Evolutionary conservation across 1,140 invertebrate species (phyloP).

Genomic region (Hylaeus volcanicus): DNA sequence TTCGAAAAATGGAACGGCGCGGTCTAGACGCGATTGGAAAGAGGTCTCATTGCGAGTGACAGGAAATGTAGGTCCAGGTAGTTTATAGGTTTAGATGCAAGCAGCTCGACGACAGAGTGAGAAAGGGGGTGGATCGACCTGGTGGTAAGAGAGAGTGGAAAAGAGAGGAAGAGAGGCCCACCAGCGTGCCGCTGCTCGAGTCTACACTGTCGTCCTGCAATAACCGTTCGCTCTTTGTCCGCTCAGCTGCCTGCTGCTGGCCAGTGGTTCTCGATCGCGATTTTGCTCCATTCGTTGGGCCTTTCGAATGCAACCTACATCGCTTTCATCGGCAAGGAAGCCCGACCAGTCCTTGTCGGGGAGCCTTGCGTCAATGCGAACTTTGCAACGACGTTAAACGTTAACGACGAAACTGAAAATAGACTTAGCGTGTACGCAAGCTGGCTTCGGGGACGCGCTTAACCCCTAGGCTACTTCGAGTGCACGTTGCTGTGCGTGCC

Average conservation of each 20-base stretch:
- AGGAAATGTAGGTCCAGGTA: constrained; percentile 55
- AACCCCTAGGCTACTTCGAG: no score
- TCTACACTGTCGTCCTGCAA: constrained; percentile 73
- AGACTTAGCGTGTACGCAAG: no score
- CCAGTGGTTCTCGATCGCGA: constrained; percentile 70
- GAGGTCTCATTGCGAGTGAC: constrained; percentile 47
- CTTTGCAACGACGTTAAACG: background rate
- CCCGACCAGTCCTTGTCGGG: background rate
- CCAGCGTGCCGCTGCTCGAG: constrained; percentile 61
- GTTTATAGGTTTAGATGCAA: constrained; percentile 58
- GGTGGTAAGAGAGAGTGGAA: constrained; percentile 1
- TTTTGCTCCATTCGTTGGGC: background rate
- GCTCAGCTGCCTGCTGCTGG: constrained; percentile 76
- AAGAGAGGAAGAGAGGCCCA: constrained; percentile 42
- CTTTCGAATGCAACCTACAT: constrained; percentile 27
- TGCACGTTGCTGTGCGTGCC: no score
- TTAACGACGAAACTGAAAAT: background rate
- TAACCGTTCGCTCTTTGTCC: constrained; percentile 79
- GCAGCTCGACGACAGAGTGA: constrained; percentile 17
- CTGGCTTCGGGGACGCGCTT: no score
- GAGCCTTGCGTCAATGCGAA: background rate
- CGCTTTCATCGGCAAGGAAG: constrained; percentile 9
- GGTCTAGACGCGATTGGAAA: constrained; percentile 52
- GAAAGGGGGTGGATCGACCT: background rate
- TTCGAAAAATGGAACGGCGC: constrained; percentile 16